Evolutionary conservation across 2,113 vertebrate genomes (phyloP).

Genomic region (Typhlomys cinereus): DNA sequence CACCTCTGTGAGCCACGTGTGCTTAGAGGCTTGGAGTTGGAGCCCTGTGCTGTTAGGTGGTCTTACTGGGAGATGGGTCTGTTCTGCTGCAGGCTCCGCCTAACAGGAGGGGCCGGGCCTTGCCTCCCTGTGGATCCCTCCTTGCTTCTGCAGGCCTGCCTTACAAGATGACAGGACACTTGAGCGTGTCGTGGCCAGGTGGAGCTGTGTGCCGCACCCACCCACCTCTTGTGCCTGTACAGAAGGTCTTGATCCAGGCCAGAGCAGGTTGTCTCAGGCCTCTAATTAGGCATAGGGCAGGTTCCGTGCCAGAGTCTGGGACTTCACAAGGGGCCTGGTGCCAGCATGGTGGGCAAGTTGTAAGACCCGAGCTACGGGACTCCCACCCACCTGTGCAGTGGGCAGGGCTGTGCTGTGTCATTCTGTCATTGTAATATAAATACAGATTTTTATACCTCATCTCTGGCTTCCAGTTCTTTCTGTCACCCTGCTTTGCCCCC

Average conservation of each 20-base stretch:
- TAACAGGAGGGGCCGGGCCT: background rate
- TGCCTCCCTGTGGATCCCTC: background rate
- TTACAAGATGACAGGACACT: background rate
- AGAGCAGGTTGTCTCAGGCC: background rate
- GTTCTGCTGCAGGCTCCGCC: background rate
- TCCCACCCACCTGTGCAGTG: constrained; percentile 61
- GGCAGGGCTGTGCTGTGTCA: constrained; percentile 87
- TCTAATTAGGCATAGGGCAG: constrained; percentile 65
- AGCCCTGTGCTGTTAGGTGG: background rate
- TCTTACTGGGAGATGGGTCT: background rate
- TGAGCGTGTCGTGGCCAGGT: background rate
- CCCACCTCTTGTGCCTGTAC: background rate
- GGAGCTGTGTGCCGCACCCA: fast-evolving
- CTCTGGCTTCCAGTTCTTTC: constrained; percentile 58
- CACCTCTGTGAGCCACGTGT: background rate
- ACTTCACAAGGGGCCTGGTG: constrained; percentile 8
- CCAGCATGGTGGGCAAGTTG: background rate
- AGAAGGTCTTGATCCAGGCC: background rate
- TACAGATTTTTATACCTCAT: constrained; percentile 92
- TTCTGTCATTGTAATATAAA: constrained; percentile 93
- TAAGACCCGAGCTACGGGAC: background rate
- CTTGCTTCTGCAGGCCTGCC: background rate
- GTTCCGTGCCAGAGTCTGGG: constrained; percentile 89
- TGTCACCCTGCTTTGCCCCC: background rate
- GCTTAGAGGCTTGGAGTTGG: background rate